Percentiles rank a stretch among this genome's conserved stretches.
Evolutionary conservation across 35 echinoderm and acorn worm genomes (phyloP).

Genomic region (Diadema setosum): DNA sequence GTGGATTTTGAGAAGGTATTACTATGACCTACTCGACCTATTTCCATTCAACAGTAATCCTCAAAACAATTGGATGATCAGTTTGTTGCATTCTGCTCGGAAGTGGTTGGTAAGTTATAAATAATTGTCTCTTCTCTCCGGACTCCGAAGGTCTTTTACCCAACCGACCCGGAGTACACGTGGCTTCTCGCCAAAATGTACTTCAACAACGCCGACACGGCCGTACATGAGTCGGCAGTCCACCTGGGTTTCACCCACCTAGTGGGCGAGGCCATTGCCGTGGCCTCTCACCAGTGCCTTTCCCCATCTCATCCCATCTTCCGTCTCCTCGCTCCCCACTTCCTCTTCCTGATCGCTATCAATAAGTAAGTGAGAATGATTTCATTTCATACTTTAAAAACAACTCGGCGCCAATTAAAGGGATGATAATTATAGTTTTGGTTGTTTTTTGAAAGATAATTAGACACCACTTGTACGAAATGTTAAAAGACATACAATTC

Average conservation of each 20-base stretch:
- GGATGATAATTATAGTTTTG: not conserved
- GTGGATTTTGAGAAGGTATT: no score
- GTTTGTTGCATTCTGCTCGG: no score
- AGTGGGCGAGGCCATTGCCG: slow-evolving; percentile 42
- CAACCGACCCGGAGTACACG: slow-evolving; percentile 53
- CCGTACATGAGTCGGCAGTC: slow-evolving; percentile 43
- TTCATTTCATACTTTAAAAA: not conserved
- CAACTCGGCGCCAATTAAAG: not conserved
- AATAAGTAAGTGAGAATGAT: slow-evolving; percentile 41
- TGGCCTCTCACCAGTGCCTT: slow-evolving; percentile 47
- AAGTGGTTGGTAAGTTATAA: no score
- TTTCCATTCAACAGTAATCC: no score
- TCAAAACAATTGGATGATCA: no score
- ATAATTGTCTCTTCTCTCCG: no score
- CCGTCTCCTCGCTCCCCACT: slow-evolving; percentile 72
- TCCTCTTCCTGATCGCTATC: slow-evolving; percentile 59
- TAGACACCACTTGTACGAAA: not conserved
- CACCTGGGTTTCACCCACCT: slow-evolving; percentile 84
- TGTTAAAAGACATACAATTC: no score
- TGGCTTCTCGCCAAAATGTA: slow-evolving; percentile 85
- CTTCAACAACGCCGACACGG: slow-evolving; percentile 69
- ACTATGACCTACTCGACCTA: no score
- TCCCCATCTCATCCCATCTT: slow-evolving; percentile 80
- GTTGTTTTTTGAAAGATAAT: not conserved
- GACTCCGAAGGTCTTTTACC: slow-evolving; percentile 81